Evolutionary conservation across 2,888 invertebrate species (phyloP).

Genomic region (Sycophila texana): DNA sequence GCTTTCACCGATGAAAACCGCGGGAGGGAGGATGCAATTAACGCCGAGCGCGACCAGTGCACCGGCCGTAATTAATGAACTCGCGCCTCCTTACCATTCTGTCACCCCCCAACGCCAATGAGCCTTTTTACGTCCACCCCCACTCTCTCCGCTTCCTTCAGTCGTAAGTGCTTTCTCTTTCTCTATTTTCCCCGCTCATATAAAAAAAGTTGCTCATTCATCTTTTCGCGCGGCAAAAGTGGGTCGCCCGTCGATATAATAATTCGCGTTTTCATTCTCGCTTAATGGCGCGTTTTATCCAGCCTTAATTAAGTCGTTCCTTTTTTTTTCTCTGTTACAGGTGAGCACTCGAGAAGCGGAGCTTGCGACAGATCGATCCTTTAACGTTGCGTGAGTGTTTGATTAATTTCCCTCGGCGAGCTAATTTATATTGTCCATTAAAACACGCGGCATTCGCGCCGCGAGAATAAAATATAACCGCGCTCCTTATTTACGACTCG

Average conservation of each 20-base stretch:
- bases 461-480: constrained; percentile 6
- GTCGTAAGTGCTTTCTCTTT: background rate
- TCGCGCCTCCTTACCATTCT: constrained; percentile 4
- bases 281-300: too few relatives aligned
- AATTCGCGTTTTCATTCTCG: too few relatives aligned
- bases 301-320: too few relatives aligned
- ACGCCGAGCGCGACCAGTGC: constrained; percentile 14
- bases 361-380: background rate
- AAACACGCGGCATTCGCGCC: background rate
- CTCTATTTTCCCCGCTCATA: too few relatives aligned
- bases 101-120: background rate
- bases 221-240: background rate
- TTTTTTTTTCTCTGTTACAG: constrained; percentile 22
- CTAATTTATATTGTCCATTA: background rate
- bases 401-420: too few relatives aligned
- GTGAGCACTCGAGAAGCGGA: constrained; percentile 6
- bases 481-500: too few relatives aligned
- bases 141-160: background rate
- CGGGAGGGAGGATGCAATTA: constrained; percentile 27
- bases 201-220: background rate
- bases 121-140: constrained; percentile 1
- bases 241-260: background rate
- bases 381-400: background rate
- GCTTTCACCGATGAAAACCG: constrained; percentile 33
- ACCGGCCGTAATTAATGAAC: constrained; percentile 39